These are phyloP conservation scores for Lanistes nyassanus DNA, from an alignment of 1,140 invertebrate genomes.

Conservation along the genomic window DNA sequence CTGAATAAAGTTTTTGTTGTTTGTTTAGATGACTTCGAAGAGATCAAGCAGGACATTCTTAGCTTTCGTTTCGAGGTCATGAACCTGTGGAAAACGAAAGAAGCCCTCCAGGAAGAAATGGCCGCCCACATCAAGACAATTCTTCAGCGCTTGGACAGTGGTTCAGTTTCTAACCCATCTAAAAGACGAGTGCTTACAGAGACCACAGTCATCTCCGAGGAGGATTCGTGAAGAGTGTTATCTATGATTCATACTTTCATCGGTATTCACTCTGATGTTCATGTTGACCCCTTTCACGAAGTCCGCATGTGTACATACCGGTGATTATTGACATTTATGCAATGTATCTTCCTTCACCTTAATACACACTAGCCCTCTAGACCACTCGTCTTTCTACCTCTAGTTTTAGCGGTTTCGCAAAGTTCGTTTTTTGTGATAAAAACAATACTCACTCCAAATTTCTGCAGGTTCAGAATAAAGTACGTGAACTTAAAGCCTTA, in stretches of 20 bases:
- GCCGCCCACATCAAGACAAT: slow-evolving; percentile 28
- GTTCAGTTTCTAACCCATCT: neutral
- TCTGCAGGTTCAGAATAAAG: too few species aligned
- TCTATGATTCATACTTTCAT: neutral
- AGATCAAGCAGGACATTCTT: slow-evolving; percentile 62
- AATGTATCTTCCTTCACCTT: too few species aligned
- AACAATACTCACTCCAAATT: too few species aligned
- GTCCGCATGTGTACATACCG: neutral
- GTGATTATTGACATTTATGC: neutral
- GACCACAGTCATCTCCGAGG: neutral
- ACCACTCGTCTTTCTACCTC: too few species aligned
- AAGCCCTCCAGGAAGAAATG: slow-evolving; percentile 34
- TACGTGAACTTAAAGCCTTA: too few species aligned
- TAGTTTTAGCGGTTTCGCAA: too few species aligned
- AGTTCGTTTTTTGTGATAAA: too few species aligned
- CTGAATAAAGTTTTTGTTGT: slow-evolving; percentile 2
- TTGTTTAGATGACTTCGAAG: slow-evolving; percentile 58
- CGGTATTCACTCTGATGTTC: neutral
- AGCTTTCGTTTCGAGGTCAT: slow-evolving; percentile 62
- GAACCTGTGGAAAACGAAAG: slow-evolving; percentile 39
- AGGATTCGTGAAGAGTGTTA: neutral
- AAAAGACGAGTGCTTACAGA: neutral
- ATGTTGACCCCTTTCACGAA: too few species aligned
- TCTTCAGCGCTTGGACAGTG: neutral
- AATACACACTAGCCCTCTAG: too few species aligned